Evolutionary conservation across 2,888 invertebrate species (phyloP).

Genomic region (Orthosia gothica): DNA sequence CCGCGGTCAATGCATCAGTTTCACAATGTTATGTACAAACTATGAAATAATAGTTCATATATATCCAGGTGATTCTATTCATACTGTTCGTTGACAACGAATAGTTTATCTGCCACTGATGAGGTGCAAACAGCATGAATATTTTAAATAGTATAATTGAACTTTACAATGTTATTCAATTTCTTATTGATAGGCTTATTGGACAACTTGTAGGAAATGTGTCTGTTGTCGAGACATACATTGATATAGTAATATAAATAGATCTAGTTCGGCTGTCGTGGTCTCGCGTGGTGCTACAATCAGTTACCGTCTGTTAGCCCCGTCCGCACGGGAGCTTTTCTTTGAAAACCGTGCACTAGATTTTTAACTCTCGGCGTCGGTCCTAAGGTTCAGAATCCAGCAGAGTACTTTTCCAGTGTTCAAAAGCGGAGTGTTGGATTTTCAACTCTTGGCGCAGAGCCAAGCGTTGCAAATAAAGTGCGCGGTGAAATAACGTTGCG

Average conservation of each 20-base stretch:
- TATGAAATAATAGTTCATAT: slow-evolving; percentile 26
- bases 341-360: not conserved
- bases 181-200: not conserved
- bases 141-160: slow-evolving; percentile 30
- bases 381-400: not conserved
- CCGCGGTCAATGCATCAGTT: slow-evolving; percentile 24
- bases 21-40: slow-evolving; percentile 38
- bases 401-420: not conserved
- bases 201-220: not conserved
- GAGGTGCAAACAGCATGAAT: slow-evolving; percentile 30
- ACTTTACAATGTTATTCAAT: not conserved
- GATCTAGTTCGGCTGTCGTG: not conserved
- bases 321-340: no score
- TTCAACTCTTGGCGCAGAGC: not conserved
- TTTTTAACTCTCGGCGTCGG: not conserved
- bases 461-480: not conserved
- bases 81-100: slow-evolving; percentile 33
- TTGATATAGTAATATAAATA: not conserved
- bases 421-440: not conserved
- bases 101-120: slow-evolving; percentile 28
- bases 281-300: not conserved
- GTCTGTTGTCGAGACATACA: slow-evolving; percentile 4
- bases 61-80: slow-evolving; percentile 49
- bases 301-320: no score
- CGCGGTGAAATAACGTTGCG: not conserved